Evolutionary conservation across 2,797 vertebrate genomes (phyloP).

Genomic region (Discoglossus pictus): DNA sequence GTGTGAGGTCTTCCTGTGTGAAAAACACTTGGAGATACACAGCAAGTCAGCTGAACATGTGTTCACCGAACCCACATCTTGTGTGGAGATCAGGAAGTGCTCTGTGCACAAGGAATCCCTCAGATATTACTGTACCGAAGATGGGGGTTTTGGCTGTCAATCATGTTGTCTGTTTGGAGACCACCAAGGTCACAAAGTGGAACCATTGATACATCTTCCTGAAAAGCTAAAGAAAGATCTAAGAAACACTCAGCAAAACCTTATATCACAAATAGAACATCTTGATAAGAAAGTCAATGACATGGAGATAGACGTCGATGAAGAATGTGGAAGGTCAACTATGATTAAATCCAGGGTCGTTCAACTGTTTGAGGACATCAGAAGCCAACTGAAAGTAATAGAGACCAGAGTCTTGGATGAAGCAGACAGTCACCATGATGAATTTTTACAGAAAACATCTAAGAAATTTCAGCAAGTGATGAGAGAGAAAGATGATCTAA

Average conservation of each 20-base stretch:
- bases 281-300: neutral
- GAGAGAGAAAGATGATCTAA: constrained; percentile 6
- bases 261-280: constrained; percentile 26
- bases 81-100: constrained; percentile 53
- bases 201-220: constrained; percentile 64
- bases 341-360: too few relatives aligned
- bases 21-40: constrained; percentile 66
- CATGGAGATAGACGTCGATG: too few relatives aligned
- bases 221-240: constrained; percentile 67
- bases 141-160: constrained; percentile 64
- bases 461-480: constrained; percentile 5
- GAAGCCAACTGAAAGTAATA: constrained; percentile 12
- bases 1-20: constrained; percentile 70
- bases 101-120: constrained; percentile 55
- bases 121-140: constrained; percentile 69
- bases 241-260: constrained; percentile 59
- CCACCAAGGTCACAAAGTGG: constrained; percentile 67
- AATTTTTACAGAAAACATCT: neutral
- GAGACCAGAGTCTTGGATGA: constrained; percentile 17
- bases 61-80: constrained; percentile 53
- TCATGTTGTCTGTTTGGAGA: constrained; percentile 62
- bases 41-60: constrained; percentile 60
- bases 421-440: constrained; percentile 1
- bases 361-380: constrained; percentile 19
- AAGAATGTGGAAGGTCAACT: too few relatives aligned